Evolutionary conservation across 2,888 invertebrate genomes (phyloP), one percentile per base, ranked within the genome.

Genomic region (Doris montereyensis): DNA sequence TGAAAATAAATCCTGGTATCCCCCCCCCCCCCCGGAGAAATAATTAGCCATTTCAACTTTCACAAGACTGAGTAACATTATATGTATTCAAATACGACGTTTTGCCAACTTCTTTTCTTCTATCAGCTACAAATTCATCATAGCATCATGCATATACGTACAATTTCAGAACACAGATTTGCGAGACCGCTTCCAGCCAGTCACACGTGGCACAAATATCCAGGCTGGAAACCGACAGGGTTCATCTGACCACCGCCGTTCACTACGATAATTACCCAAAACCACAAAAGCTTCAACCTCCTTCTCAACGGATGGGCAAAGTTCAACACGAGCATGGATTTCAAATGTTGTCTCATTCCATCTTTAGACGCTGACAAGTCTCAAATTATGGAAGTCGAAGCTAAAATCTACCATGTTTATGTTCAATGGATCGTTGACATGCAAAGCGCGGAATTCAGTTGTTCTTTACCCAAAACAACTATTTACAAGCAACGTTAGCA

Each of bases 231-330:
- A n/a, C n/a, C n/a, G n/a, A n/a, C n/a, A n/a, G n/a, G 30, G 77
- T 77, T 4, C 30, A 57, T 3, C 28, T 77, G n/a, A 13, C 71
- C 3, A 71, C 77, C 1, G 77, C 71, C 8, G 73, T 78, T 2
- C 32, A 73, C 24, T 58, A 65, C 21, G 26, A 70, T 1, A 10
- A 74, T 21, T 75, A 67, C 26, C 79, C 79, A 0, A 70, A 68
- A 1, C 24, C n/a, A 34, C n/a, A n/a, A 10, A 28, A 75, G 75
- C 5, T 79, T 79, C 60, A 75, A 79, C 60, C n/a, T 79, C 1
- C 70, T 79, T n/a, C 35, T 79, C 34, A 79, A 79, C 26, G 79
- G 79, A 8, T 79, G 79, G 79, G 74, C 60, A 13, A 34, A 70
- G 10, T 32, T 60, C 35, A 68, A 70, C 1, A 34, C 30, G n/a